Conservation (phyloP, 2,888 invertebrate species). For the Panzeria rudis region DNA sequence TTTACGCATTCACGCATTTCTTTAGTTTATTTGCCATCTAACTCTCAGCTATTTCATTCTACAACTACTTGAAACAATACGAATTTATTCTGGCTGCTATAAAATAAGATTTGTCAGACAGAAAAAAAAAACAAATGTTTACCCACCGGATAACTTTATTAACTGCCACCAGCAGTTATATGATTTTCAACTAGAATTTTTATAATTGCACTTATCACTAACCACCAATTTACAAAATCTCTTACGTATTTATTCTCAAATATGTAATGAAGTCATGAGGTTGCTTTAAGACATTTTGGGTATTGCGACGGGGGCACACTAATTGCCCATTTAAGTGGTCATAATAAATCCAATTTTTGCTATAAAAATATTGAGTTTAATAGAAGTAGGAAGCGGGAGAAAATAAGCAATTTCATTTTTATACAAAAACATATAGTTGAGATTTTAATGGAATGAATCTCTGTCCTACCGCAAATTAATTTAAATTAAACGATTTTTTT, state of each 20-base stretch:
- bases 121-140: neutral
- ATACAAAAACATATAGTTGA: neutral
- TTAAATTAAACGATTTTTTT: slow-evolving; percentile 2
- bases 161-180: slow-evolving; percentile 54
- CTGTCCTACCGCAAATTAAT: slow-evolving; percentile 40
- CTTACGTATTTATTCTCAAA: slow-evolving; percentile 15
- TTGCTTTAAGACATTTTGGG: neutral
- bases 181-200: slow-evolving; percentile 23
- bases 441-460: neutral
- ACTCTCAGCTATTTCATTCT: slow-evolving; percentile 13
- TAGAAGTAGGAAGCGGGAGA: neutral
- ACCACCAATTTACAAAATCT: neutral
- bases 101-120: slow-evolving; percentile 1
- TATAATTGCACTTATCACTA: slow-evolving; percentile 51
- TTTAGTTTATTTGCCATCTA: slow-evolving; percentile 59
- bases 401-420: neutral
- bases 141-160: slow-evolving; percentile 66
- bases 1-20: slow-evolving; percentile 73
- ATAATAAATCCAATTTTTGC: slow-evolving; percentile 41
- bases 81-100: slow-evolving; percentile 22
- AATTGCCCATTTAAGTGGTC: slow-evolving; percentile 52
- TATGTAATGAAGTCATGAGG: neutral
- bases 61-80: slow-evolving; percentile 20
- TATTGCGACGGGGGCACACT: neutral
- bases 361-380: neutral